Evolutionary conservation across 2,888 invertebrate species (phyloP).

Genomic region (Lasioglossum zephyrum): DNA sequence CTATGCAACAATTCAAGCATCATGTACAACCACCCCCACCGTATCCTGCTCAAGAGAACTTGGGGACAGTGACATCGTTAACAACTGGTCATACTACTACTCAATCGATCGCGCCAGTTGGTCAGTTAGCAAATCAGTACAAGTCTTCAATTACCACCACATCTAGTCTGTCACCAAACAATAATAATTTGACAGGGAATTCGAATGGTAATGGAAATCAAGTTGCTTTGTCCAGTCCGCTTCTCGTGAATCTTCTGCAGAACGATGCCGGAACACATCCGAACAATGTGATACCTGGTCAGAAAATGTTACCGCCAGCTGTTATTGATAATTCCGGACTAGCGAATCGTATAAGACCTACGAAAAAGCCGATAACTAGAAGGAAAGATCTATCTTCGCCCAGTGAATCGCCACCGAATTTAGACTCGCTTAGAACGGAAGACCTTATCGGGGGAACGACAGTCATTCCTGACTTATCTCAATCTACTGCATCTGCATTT

Average conservation of each 20-base stretch:
- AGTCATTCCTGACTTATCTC: conserved; percentile 72
- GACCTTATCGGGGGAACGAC: conserved; percentile 78
- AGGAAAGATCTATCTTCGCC: conserved; percentile 81
- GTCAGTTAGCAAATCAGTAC: conserved; percentile 76
- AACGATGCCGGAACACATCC: conserved; percentile 88
- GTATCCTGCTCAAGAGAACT: conserved; percentile 83
- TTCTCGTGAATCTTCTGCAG: conserved; percentile 95
- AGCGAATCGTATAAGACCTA: conserved; percentile 78
- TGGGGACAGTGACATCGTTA: conserved; percentile 80
- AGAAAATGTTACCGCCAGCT: conserved; percentile 82
- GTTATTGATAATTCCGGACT: conserved; percentile 77
- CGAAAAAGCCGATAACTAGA: conserved; percentile 81
- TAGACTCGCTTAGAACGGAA: conserved; percentile 81
- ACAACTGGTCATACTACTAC: conserved; percentile 78
- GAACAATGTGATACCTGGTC: conserved; percentile 76
- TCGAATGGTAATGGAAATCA: conserved; percentile 81
- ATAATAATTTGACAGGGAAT: conserved; percentile 71
- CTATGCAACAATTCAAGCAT: conserved; percentile 80
- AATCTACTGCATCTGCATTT: conserved; percentile 79
- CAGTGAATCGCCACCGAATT: conserved; percentile 80
- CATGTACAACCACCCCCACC: conserved; percentile 84
- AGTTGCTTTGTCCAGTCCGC: conserved; percentile 93
- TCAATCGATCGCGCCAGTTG: conserved; percentile 79
- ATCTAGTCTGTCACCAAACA: conserved; percentile 80
- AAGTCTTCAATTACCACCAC: conserved; percentile 76